Conservation (phyloP, 2,113 vertebrate species). For the Rhinolophus sinicus region DNA sequence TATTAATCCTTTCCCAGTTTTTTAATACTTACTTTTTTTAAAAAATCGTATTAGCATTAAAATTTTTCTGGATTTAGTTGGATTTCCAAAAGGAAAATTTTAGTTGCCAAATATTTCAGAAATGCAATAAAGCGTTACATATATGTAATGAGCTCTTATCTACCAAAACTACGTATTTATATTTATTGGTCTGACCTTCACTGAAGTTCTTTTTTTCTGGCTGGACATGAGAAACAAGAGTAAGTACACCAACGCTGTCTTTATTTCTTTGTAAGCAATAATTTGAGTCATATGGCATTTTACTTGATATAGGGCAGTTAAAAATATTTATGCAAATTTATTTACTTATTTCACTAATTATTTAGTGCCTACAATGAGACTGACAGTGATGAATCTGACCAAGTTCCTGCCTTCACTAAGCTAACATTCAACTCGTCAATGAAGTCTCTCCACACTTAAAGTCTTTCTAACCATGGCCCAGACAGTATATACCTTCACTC, state of each 20-base stretch:
- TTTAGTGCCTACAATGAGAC: not conserved
- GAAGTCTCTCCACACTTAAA: not conserved
- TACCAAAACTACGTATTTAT: slow-evolving; percentile 49
- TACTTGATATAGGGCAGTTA: not conserved
- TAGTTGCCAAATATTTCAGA: slow-evolving; percentile 77
- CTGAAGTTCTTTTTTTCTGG: slow-evolving; percentile 70
- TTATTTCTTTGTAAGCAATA: slow-evolving; percentile 67
- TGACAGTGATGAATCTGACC: not conserved
- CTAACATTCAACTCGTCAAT: not conserved
- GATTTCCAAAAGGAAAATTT: slow-evolving; percentile 74
- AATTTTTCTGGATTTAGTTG: slow-evolving; percentile 69
- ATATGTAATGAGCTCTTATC: slow-evolving; percentile 52
- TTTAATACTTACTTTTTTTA: not conserved
- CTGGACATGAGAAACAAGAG: slow-evolving; percentile 68
- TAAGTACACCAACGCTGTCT: slow-evolving; percentile 63
- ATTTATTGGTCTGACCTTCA: slow-evolving; percentile 65
- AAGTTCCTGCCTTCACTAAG: not conserved
- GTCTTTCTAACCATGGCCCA: not conserved
- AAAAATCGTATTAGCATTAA: slow-evolving; percentile 50
- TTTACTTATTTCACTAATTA: not conserved
- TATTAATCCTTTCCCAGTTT: not conserved
- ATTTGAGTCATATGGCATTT: slow-evolving; percentile 4
- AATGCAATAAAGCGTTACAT: slow-evolving; percentile 70
- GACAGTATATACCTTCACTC: not conserved
- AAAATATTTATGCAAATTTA: not conserved